These are phyloP conservation scores for Galaxias olidus DNA, from an alignment of 2,797 vertebrate species.

Conservation along the genomic window DNA sequence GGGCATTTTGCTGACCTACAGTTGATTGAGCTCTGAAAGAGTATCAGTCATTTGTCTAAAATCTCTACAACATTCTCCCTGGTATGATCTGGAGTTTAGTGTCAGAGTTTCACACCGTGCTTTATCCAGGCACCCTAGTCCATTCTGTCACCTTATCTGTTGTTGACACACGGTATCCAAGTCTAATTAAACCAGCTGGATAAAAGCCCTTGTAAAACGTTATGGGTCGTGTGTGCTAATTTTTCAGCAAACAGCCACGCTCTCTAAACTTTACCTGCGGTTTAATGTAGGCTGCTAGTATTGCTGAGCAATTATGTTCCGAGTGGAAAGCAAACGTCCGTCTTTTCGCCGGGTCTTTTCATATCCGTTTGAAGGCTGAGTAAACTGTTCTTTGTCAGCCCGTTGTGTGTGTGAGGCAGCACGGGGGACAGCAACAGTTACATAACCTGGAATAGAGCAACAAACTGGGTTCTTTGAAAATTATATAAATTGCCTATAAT, in stretches of 20 bases:
- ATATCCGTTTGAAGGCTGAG: slow-evolving; percentile 17
- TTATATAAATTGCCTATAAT: too few species aligned
- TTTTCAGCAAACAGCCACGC: slow-evolving; percentile 12
- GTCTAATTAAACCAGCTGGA: slow-evolving; percentile 10
- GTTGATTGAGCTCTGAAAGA: neutral
- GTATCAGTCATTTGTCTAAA: neutral
- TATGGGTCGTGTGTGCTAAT: slow-evolving; percentile 9
- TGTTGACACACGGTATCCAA: neutral
- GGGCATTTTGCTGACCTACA: too few species aligned
- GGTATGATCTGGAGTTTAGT: too few species aligned
- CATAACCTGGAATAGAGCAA: neutral
- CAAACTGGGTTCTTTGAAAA: too few species aligned
- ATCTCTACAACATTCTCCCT: too few species aligned
- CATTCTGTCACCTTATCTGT: neutral
- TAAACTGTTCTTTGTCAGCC: slow-evolving; percentile 5
- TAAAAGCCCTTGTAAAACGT: slow-evolving; percentile 23
- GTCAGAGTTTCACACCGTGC: too few species aligned
- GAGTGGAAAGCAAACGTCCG: slow-evolving; percentile 22
- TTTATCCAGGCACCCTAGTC: too few species aligned
- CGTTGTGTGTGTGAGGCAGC: neutral
- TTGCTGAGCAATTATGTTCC: slow-evolving; percentile 15
- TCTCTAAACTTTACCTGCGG: slow-evolving; percentile 21
- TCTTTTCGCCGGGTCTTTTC: slow-evolving; percentile 9
- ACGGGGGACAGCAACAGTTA: neutral
- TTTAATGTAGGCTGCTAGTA: slow-evolving; percentile 12